Evolutionary conservation across 2,888 invertebrate species (phyloP).

Genomic region (Venusia cambrica): DNA sequence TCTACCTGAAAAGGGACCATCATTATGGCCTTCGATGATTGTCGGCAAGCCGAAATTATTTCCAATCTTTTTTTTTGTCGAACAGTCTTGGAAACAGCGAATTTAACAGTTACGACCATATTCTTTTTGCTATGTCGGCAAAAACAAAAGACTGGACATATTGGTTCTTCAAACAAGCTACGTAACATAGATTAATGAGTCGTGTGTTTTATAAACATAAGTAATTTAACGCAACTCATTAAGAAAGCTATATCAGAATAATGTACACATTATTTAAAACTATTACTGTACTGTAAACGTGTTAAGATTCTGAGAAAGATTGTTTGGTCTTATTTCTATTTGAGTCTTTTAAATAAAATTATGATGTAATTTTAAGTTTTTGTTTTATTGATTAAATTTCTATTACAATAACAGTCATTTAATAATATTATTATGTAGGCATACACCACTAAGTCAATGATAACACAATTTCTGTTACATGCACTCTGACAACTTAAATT

Average conservation of each 20-base stretch:
- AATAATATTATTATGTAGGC: conserved; percentile 48
- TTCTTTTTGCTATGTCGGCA: conserved; percentile 51
- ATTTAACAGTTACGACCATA: conserved; percentile 60
- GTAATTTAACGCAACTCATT: conserved; percentile 37
- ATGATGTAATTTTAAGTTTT: conserved; percentile 43
- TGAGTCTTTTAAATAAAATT: no score
- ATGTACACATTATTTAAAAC: conserved; percentile 4
- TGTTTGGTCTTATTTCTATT: no score
- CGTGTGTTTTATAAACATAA: conserved; percentile 34
- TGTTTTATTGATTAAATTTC: conserved; percentile 52
- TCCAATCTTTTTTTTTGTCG: conserved; percentile 59
- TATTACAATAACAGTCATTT: conserved; percentile 63
- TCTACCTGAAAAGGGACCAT: conserved; percentile 77
- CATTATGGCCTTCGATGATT: conserved; percentile 71
- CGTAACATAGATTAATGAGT: conserved; percentile 41
- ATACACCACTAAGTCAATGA: conserved; percentile 42
- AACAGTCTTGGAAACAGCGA: conserved; percentile 60
- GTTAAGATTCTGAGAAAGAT: background rate
- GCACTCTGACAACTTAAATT: conserved; percentile 6
- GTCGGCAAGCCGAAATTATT: conserved; percentile 73
- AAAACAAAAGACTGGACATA: conserved; percentile 44
- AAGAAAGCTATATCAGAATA: conserved; percentile 17
- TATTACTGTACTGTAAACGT: background rate
- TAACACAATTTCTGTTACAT: conserved; percentile 21
- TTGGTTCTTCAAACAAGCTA: conserved; percentile 54